Evolutionary conservation across 1,140 invertebrate species (phyloP), one percentile per base, ranked within the genome.

Genomic region (Nomia melanderi): DNA sequence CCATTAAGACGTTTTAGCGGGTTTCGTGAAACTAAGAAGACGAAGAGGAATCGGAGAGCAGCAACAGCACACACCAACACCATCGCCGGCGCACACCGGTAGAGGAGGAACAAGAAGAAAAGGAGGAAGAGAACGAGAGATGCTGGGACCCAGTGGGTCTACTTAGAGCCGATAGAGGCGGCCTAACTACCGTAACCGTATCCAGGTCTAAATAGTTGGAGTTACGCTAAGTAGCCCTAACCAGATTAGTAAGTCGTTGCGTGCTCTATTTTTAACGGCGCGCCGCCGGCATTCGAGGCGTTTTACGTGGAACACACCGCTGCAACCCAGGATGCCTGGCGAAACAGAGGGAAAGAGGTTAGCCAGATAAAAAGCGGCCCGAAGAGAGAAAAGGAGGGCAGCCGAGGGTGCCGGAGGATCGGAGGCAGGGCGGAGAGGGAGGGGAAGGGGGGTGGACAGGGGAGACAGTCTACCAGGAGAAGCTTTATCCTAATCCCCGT

Each of bases 161-260:
- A 77, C 77, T 80, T 83, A 77, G 81, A 77, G 53, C 69, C 82
- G 81, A 83, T 79, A 76, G 64, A 79, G 63, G 60, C 67, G 54
- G 83, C 82, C 77, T 83, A 85, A 86, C 80, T 74, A 77, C 88
- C 86, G 86, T 86, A 88, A 88, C 84, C 87, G 88, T 89, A 90
- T 92, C 87, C 89, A 91, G 89, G 91, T 91, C 90, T 92, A 91
- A 92, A 92, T 91, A 91, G 90, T 91, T 86, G 86, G 88, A 86
- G 89, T 88, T 89, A 88, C 90, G 91, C 90, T 92, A 92, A 92
- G 88, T 91, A 91, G 88, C 88, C 88, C 91, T 92, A 92, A 92
- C 89, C 88, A 91, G 90, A 91, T 92, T 92, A 92, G 91, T 92
- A 87, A 90, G 90, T 91, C 86, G 91, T 91, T 92, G 90, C 90